Base-by-base conservation (phyloP, 1,140 invertebrate species). In the Daktulosphaira vitifoliae region DNA sequence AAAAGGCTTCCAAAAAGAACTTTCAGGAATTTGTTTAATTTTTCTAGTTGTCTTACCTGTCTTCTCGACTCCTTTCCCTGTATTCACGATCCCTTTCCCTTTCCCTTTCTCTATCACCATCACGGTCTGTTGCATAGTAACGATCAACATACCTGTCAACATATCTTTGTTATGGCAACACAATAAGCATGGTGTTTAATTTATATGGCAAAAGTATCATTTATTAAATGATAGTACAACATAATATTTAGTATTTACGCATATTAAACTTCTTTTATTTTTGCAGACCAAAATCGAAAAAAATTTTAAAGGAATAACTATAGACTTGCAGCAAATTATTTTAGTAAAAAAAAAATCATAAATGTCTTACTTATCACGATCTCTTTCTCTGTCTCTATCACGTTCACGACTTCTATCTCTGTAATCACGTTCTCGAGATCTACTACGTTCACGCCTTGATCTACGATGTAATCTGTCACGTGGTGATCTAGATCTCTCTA, bases 401-500 rank as follows among this genome's bases (percentile, higher is more conserved):
- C 77, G 65, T 22, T 87, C 85, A 42, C 89, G 80, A 70, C 84
- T 87, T 64, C 89, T 78, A 65, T 84, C 83, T 38, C 84, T 75
- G 56, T 82, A 82, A 26, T 89, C 88, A 8, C 89, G 75, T 72
- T 91, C 90, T 2, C 89, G 79, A 65, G 87, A 87, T 25, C 88
- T 80, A 20, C 88, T 90, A 54, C 89, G 77, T n/a, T 90, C 88
- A 1, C 89, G 79, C 8, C 86, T 78, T 20, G 70, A 66, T 66
- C 82, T 80, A 65, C 84, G 76, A 69, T 81, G 81, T 70, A 74
- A 81, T 73, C 79, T 82, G 71, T 84, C 91, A 65, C 90, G 77
- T 50, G 92, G 88, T 3, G 84, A 86, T 68, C 84, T 76, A 0
- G 89, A 92, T 20, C 90, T 81, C 68, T 82, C 81, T 81, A 68